Conservation (phyloP, 2,797 vertebrate species). For the Pantherophis alleghaniensis region DNA sequence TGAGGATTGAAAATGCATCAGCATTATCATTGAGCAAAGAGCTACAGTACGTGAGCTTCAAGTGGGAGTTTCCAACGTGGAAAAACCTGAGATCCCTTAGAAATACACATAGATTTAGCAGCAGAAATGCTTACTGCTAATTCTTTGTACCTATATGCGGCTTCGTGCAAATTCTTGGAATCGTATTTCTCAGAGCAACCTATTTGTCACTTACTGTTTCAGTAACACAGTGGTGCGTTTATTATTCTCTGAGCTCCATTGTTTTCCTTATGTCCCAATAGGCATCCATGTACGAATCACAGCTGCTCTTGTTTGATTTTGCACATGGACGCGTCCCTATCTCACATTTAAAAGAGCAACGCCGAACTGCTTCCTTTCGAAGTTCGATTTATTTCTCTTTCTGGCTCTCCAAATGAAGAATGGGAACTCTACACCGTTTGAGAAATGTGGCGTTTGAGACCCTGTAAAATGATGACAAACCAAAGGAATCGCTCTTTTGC, state of each 20-base stretch:
- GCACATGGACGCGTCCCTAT: too few relatives aligned
- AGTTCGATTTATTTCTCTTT: constrained; percentile 13
- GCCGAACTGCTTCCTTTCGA: constrained; percentile 26
- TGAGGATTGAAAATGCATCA: background rate
- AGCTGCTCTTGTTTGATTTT: background rate
- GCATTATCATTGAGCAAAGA: background rate
- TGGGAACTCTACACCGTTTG: background rate
- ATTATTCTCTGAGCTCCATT: background rate
- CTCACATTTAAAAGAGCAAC: background rate
- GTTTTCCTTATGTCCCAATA: constrained; percentile 46
- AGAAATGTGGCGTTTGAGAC: background rate
- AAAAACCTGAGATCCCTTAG: background rate
- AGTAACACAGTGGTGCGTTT: constrained; percentile 2
- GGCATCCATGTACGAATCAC: constrained; percentile 35
- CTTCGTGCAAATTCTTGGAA: constrained; percentile 26
- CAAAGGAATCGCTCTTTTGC: background rate
- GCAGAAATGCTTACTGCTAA: background rate
- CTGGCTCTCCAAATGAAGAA: constrained; percentile 12
- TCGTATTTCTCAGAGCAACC: constrained; percentile 18
- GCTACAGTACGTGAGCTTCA: background rate
- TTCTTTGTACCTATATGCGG: constrained; percentile 45
- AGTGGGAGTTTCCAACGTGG: background rate
- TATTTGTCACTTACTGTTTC: background rate
- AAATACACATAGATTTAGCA: background rate
- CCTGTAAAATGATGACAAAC: background rate